Base-by-base conservation (phyloP, 2,888 invertebrate species). In the Euplexia lucipara region DNA sequence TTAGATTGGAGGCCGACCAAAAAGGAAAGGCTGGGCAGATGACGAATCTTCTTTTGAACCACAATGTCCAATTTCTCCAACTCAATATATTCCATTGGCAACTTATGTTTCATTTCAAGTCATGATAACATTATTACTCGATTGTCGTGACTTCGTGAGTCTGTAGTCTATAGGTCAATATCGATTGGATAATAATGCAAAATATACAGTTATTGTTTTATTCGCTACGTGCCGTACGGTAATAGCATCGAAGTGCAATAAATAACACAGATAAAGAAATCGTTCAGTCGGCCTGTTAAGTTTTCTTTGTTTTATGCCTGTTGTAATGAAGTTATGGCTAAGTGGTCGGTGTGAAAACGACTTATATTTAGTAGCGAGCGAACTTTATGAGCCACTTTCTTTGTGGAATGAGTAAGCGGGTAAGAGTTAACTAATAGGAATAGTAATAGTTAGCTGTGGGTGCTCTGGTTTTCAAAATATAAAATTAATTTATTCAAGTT, bases 121-220 rank as follows among this genome's bases (percentile, higher is more conserved):
- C 54, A 61, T 68, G 74, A 80, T 80, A 75, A 70, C 75, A 58
- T 78, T 75, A 80, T 81, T 75, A 78, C 60, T 65, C 51, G 32
- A 52, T 10, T 41, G 76, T 82, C 81, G 82, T 80, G 81, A 79
- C 80, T 79, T 61, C 71, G 80, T 72, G 78, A 72, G 69, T 35
- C 39, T 52, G 64, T 53, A n/a, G n/a, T n/a, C n/a, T n/a, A 60
- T 79, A 75, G 78, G 75, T 82, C 81, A 80, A 54, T 69, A 70
- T 71, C 64, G 72, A 73, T 82, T 68, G 70, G 53, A 71, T 70
- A 68, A 73, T 75, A 70, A 70, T 63, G 52, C 39, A n/a, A n/a
- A n/a, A n/a, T n/a, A n/a, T n/a, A 58, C 64, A 60, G 65, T 73
- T 79, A 76, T 69, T 70, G 67, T 81, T 74, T 77, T 65, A 78